Percentiles rank a stretch among this genome's conserved stretches.
These are phyloP conservation scores for Nansenia antarctica DNA, from an alignment of 2,113 vertebrate species.

Conservation along the genomic window DNA sequence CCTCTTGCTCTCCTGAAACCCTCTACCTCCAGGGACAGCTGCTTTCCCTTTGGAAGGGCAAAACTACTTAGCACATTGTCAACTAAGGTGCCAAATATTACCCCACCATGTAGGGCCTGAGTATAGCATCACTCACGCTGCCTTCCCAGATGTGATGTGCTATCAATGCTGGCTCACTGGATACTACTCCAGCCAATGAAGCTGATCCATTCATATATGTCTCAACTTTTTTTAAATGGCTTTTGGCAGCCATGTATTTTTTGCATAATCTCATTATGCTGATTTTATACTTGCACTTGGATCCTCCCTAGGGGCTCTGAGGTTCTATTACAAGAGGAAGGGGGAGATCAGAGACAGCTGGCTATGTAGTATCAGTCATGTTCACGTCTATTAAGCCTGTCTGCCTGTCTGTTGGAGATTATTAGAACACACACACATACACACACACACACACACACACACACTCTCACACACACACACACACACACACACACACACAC, in stretches of 20 bases:
- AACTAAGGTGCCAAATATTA: conserved; percentile 47
- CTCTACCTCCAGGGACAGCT: conserved; percentile 48
- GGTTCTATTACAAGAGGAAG: conserved; percentile 33
- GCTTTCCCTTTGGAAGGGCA: conserved; percentile 54
- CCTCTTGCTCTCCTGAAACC: conserved; percentile 49
- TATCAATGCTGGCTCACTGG: conserved; percentile 2
- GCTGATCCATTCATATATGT: conserved; percentile 36
- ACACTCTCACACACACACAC: not conserved
- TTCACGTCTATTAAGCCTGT: conserved; percentile 57
- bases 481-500: not conserved
- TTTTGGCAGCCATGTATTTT: conserved; percentile 30
- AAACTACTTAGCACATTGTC: conserved; percentile 37
- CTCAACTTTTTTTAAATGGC: conserved; percentile 52
- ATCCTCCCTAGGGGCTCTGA: conserved; percentile 32
- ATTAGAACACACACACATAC: conserved; percentile 34
- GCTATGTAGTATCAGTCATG: conserved; percentile 58
- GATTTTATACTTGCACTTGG: conserved; percentile 47
- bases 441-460: conserved; percentile 18
- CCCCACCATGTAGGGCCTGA: conserved; percentile 3
- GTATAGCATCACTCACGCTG: conserved; percentile 5
- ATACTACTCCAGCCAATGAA: conserved; percentile 40
- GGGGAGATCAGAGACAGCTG: conserved; percentile 53
- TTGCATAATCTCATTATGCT: conserved; percentile 63
- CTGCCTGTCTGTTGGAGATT: conserved; percentile 47
- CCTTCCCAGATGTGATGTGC: conserved; percentile 18